phyloP scores from a whole-genome alignment of 1,140 invertebrate species.

The Pogonognathellus flavescens region DNA sequence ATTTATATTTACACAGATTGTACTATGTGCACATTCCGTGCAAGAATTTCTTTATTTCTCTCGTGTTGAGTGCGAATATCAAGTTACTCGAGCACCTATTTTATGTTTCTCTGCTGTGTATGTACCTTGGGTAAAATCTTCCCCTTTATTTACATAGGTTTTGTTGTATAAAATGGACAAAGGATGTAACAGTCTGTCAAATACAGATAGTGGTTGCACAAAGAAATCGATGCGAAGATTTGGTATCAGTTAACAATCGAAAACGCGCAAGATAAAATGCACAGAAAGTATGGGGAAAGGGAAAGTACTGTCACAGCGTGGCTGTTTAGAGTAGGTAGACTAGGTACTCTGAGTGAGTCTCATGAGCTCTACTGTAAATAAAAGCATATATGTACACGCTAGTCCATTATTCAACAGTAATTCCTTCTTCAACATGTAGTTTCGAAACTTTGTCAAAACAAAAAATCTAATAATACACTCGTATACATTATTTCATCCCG shows the following conservation, averaged over 20 bases:
- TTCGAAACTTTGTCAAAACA: too few species aligned
- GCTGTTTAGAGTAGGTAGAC: too few species aligned
- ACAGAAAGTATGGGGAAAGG: conserved; percentile 10
- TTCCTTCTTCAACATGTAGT: too few species aligned
- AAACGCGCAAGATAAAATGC: background rate
- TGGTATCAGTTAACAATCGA: conserved; percentile 5
- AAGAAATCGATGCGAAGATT: background rate
- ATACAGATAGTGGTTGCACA: background rate
- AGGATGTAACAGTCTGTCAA: conserved; percentile 6
- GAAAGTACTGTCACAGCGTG: background rate
- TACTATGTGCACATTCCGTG: too few species aligned
- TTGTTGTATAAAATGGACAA: conserved; percentile 20
- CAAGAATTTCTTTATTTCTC: too few species aligned
- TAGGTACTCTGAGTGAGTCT: background rate
- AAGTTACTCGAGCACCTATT: too few species aligned
- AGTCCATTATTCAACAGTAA: too few species aligned
- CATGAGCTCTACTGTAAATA: background rate
- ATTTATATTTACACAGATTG: too few species aligned
- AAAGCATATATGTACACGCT: background rate
- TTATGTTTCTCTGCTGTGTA: too few species aligned
- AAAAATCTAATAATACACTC: too few species aligned
- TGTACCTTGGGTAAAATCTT: background rate
- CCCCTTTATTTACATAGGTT: conserved; percentile 16
- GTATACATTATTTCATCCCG: too few species aligned
- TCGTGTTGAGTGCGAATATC: too few species aligned